Evolutionary conservation across 1,140 invertebrate genomes (phyloP), one percentile per base, ranked within the genome.

Genomic region (Drosophila gunungcola): DNA sequence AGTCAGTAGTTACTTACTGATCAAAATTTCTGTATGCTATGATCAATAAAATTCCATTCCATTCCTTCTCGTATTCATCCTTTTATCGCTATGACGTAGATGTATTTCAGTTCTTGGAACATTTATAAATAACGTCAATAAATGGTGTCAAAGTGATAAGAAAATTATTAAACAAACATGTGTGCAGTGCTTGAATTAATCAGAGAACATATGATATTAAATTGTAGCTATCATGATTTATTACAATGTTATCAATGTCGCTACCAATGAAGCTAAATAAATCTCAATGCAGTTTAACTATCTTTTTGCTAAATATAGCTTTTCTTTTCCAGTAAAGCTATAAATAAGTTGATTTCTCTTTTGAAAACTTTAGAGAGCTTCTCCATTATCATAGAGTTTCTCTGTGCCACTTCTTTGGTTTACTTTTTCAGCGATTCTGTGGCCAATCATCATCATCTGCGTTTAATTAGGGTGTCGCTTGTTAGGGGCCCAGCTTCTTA

Each of bases 381-480:
- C 3, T n/a, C 11, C 4, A 3, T 42, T 58, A 62, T 63, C 53
- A 43, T n/a, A 9, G 36, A 27, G 16, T 4, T 25, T 11, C 43
- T 43, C 32, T 16, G 16, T 36, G 21, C 29, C 29, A 25, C 16
- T 12, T 48, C 1, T 4, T 1, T 2, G 16, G 10, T 39, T 4
- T 3, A 3, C 9, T 53, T 12, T 32, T 6, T 7, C 12, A 10
- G n/a, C 25, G 10, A 12, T 39, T 55, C 12, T 34, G 2, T 11
- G 63, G 27, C 42, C 51, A 45, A 67, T 65, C 43, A 55, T 53
- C 54, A 57, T 60, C 55, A 43, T 60, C 36, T 29, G 29, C 56
- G 27, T 81, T 81, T 81, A 81, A 81, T 81, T 81, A 81, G 12
- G 34, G 46, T 55, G 60, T 73, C 38, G 43, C 78, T 65, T 81